Percentiles rank a stretch among this genome's conserved stretches.
Conservation (phyloP, 2,113 vertebrate species). For the Protobothrops mucrosquamatus region DNA sequence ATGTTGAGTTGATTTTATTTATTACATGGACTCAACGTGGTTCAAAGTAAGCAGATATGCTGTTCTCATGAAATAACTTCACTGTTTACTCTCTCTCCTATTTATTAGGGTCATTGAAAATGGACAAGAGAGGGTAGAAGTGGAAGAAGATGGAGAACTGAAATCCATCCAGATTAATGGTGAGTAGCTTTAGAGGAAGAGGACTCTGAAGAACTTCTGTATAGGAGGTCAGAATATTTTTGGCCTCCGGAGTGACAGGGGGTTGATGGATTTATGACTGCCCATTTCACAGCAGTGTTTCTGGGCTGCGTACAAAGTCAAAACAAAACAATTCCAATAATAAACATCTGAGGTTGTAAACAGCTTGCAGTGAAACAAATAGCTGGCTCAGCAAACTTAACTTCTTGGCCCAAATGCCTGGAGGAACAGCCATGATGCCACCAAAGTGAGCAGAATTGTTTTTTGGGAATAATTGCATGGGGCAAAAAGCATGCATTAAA, state of each 20-base stretch:
- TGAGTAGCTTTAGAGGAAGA: slow-evolving; percentile 41
- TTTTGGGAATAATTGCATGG: not conserved
- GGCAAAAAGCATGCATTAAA: not conserved
- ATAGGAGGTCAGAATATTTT: not conserved
- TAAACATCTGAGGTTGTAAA: not conserved
- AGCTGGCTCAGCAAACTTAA: not conserved
- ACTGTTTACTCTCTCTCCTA: not conserved
- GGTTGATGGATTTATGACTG: not conserved
- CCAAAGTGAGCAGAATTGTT: not conserved
- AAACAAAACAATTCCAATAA: not conserved
- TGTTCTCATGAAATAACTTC: not conserved
- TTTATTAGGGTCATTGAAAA: slow-evolving; percentile 66
- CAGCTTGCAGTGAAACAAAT: not conserved
- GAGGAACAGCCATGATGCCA: not conserved
- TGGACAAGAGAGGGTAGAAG: slow-evolving; percentile 64
- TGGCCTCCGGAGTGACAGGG: not conserved
- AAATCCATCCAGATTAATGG: slow-evolving; percentile 68
- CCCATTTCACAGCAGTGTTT: not conserved
- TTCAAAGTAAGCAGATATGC: not conserved
- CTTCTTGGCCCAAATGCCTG: not conserved
- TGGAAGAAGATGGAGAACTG: slow-evolving; percentile 72
- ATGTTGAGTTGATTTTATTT: not conserved
- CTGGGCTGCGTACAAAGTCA: not conserved
- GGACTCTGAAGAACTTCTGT: not conserved
- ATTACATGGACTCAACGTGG: not conserved